phyloP scores from a whole-genome alignment of 2,113 vertebrate species.

The Rhinichthys klamathensis region DNA sequence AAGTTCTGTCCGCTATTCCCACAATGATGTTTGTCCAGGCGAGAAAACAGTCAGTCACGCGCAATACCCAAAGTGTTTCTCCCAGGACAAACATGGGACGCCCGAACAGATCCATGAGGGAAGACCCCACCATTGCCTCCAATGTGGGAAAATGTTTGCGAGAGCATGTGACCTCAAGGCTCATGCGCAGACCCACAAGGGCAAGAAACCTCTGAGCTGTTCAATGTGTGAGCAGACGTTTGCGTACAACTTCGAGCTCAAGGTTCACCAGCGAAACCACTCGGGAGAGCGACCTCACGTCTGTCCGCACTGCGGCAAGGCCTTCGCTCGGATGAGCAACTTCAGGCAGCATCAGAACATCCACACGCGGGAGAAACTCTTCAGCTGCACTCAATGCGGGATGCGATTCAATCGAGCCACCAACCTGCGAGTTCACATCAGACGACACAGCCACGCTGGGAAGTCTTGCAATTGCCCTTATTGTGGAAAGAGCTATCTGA shows the following conservation, averaged over 20 bases:
- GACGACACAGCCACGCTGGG: slow-evolving; percentile 54
- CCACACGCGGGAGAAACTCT: slow-evolving; percentile 59
- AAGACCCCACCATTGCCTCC: slow-evolving; percentile 44
- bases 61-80: slow-evolving; percentile 30
- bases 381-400: slow-evolving; percentile 58
- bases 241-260: slow-evolving; percentile 53
- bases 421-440: slow-evolving; percentile 57
- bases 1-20: slow-evolving; percentile 38
- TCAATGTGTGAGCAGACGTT: slow-evolving; percentile 50
- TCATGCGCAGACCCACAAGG: slow-evolving; percentile 53
- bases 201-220: slow-evolving; percentile 52
- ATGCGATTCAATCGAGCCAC: slow-evolving; percentile 62
- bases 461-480: slow-evolving; percentile 48
- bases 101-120: slow-evolving; percentile 38
- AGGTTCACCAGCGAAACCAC: slow-evolving; percentile 53
- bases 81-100: slow-evolving; percentile 25
- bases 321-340: slow-evolving; percentile 57
- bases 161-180: slow-evolving; percentile 57
- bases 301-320: slow-evolving; percentile 57
- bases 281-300: slow-evolving; percentile 53
- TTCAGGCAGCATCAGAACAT: slow-evolving; percentile 62
- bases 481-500: slow-evolving; percentile 55
- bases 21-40: slow-evolving; percentile 44
- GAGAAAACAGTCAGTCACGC: slow-evolving; percentile 49
- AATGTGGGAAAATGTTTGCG: slow-evolving; percentile 45